A percentile compares a stretch with the other conserved stretches of the same genome.
Conservation (phyloP, 2,797 vertebrate species). For the Eupleurogrammus muticus region DNA sequence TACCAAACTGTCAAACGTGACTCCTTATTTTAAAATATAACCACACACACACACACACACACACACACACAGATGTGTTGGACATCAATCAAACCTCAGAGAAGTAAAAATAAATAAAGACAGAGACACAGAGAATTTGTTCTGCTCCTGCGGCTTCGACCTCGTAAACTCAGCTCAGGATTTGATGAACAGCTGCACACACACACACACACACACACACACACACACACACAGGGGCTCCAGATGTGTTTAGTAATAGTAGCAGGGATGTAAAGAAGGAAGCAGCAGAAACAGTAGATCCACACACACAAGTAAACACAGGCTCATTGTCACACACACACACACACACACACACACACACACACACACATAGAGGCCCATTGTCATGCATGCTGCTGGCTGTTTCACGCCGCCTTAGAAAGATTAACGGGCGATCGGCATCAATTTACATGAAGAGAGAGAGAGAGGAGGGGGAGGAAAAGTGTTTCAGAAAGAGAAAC, state of each 20-base stretch:
- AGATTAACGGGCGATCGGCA: slow-evolving; percentile 58
- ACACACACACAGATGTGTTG: slow-evolving; percentile 21
- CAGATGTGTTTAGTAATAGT: slow-evolving; percentile 53
- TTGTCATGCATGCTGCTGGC: slow-evolving; percentile 69
- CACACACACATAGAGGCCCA: slow-evolving; percentile 37
- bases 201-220: slow-evolving; percentile 23
- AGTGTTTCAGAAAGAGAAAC: not conserved
- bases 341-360: slow-evolving; percentile 18
- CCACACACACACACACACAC: slow-evolving; percentile 17
- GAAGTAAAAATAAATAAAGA: slow-evolving; percentile 62
- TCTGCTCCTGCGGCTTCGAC: slow-evolving; percentile 43
- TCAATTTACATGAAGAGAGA: slow-evolving; percentile 55
- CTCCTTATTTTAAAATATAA: slow-evolving; percentile 1
- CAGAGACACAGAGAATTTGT: slow-evolving; percentile 43
- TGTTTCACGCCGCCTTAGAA: slow-evolving; percentile 61
- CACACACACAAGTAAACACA: slow-evolving; percentile 11
- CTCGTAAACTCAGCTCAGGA: slow-evolving; percentile 46
- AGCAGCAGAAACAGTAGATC: slow-evolving; percentile 24
- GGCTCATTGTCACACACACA: slow-evolving; percentile 10
- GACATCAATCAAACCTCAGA: slow-evolving; percentile 57
- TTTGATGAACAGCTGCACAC: slow-evolving; percentile 48
- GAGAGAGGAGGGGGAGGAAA: not conserved
- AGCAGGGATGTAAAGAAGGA: slow-evolving; percentile 42
- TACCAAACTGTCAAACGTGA: no score
- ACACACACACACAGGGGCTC: slow-evolving; percentile 15